These are phyloP conservation scores for Acrocephalus scirpaceus DNA, from an alignment of 2,797 vertebrate species.

Conservation along the genomic window DNA sequence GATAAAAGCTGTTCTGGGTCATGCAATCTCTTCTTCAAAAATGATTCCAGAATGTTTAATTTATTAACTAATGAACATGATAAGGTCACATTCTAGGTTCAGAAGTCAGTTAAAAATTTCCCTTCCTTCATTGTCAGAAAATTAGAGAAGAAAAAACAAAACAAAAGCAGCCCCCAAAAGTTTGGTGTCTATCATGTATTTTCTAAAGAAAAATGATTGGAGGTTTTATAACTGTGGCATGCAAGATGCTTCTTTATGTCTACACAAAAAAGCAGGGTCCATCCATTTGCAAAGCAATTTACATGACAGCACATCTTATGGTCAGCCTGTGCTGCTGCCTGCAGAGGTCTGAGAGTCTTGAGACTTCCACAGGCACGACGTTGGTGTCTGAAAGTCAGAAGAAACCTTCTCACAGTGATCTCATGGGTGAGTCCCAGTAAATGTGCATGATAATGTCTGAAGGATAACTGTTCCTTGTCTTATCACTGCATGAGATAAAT, in stretches of 20 bases:
- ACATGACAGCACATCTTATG: not conserved
- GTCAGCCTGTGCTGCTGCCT: not conserved
- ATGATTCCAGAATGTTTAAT: not conserved
- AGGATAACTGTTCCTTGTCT: not conserved
- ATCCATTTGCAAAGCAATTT: not conserved
- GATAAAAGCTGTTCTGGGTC: not conserved
- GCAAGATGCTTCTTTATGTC: not conserved
- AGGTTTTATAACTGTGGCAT: not conserved
- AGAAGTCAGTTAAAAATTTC: not conserved
- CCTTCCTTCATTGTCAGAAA: not conserved
- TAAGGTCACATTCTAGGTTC: not conserved
- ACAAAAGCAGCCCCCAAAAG: accelerated
- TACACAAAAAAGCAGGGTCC: not conserved
- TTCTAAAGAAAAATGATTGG: not conserved
- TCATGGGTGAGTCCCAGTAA: not conserved
- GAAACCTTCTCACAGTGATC: not conserved
- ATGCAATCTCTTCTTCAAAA: not conserved
- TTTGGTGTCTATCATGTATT: not conserved
- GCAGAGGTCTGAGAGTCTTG: not conserved
- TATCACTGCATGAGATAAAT: not conserved
- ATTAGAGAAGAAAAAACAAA: not conserved
- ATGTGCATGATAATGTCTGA: not conserved
- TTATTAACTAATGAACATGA: not conserved
- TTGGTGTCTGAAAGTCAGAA: not conserved
- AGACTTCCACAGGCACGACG: accelerated